phyloP scores from a whole-genome alignment of 2,888 invertebrate species.

The Lingula anatina region DNA sequence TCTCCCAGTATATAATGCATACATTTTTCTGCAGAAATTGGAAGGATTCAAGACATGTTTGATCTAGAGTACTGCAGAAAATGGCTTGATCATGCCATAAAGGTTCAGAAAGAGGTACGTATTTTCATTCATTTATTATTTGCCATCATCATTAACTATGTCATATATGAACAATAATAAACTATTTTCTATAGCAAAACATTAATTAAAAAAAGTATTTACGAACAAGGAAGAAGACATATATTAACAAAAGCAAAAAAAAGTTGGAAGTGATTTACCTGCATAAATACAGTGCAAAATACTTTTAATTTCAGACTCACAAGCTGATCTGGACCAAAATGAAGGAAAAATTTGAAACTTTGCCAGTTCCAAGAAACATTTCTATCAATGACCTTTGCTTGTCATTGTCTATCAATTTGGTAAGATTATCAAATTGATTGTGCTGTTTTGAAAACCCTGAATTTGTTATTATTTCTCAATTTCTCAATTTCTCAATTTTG shows the following conservation, averaged over 20 bases:
- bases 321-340: slow-evolving; percentile 38
- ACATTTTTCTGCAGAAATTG: slow-evolving; percentile 25
- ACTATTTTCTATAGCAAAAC: no score
- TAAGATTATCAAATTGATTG: no score
- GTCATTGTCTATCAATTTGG: slow-evolving; percentile 47
- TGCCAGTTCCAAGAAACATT: slow-evolving; percentile 42
- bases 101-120: slow-evolving; percentile 33
- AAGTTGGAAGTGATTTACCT: no score
- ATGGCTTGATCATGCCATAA: slow-evolving; percentile 42
- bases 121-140: no score
- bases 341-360: slow-evolving; percentile 37
- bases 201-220: no score
- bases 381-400: slow-evolving; percentile 45
- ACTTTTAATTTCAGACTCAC: slow-evolving; percentile 35
- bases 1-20: background rate
- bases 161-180: slow-evolving; percentile 40
- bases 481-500: no score
- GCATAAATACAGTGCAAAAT: no score
- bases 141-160: slow-evolving; percentile 36
- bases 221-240: no score
- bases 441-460: no score
- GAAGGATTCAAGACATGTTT: slow-evolving; percentile 34
- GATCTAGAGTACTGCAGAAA: slow-evolving; percentile 39
- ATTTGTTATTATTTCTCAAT: no score
- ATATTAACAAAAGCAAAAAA: no score